Base-by-base conservation (phyloP, 2,113 vertebrate species). In the Ciconia boyciana region DNA sequence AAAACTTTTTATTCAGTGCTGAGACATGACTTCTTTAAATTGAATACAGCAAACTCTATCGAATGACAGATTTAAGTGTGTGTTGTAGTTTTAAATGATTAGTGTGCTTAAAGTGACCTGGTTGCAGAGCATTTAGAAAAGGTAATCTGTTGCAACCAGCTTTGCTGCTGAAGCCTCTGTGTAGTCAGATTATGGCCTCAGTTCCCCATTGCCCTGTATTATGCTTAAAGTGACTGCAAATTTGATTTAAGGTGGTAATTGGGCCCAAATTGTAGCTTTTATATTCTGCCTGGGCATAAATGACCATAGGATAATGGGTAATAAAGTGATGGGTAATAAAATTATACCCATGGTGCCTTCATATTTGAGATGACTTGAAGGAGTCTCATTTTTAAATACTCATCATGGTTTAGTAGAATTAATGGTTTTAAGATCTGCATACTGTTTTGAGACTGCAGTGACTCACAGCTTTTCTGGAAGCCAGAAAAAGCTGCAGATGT, bases 101-200 rank as follows among this genome's bases (percentile, higher is more conserved):
- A 31, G 34, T 65, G 9, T 75, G 57, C 80, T 94, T 71, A 69
- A 82, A 55, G 72, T 94, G 91, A 92, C 89, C 86, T 94, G 80
- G 61, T 89, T 90, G 69, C 89, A 92, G 83, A 90, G 65, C 65
- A 43, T 83, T 94, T 95, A 64, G 61, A 18, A 87, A 69, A 95
- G 77, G 90, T 93, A 91, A 96, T 96, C 94, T 93, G 69, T 87
- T 96, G 74, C 95, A 96, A 84, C 65, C 74, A 89, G 91, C 81
- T 93, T 94, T 96, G 69, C 89, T 76, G 65, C 51, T 84, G 89
- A 94, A 94, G 43, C 39, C 51, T 83, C 68, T 58, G 12, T n/a
- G 18, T 64, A 74, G 80, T 92, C 90, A 78, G 75, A 96, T 89
- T 95, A 80, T 64, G 68, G 51, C 64, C 64, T 88, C n/a, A 39